Conservation (phyloP, 2,797 vertebrate species). For the Lutjanus campechanus region DNA sequence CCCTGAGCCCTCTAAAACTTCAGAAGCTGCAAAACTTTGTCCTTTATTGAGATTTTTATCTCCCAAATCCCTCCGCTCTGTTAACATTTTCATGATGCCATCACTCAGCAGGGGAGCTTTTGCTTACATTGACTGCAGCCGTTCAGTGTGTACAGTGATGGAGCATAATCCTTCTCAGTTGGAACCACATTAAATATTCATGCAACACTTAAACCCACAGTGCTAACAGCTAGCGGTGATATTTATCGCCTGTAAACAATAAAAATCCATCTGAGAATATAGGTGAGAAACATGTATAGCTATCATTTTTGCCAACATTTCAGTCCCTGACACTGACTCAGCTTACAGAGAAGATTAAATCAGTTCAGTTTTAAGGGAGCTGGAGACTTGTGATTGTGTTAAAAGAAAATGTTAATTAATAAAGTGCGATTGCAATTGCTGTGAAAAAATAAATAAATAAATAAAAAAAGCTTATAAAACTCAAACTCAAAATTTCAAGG, state of each 20-base stretch:
- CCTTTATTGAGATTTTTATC: not conserved
- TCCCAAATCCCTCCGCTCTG: not conserved
- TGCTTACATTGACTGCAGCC: not conserved
- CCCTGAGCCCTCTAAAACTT: no score
- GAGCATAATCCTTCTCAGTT: not conserved
- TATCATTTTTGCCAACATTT: not conserved
- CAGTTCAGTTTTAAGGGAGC: not conserved
- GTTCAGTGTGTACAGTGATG: not conserved
- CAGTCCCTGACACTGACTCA: not conserved
- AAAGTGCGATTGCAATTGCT: not conserved
- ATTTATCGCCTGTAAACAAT: slow-evolving; percentile 1
- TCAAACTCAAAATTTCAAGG: no score
- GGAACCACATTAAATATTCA: not conserved
- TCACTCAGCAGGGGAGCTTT: not conserved
- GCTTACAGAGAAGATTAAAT: not conserved
- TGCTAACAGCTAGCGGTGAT: not conserved
- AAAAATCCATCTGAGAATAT: not conserved
- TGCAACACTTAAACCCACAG: not conserved
- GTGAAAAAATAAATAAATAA: no score
- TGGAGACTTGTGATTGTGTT: not conserved
- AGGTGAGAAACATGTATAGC: not conserved
- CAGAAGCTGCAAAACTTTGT: not conserved
- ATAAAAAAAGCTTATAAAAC: no score
- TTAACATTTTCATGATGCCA: not conserved
- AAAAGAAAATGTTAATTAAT: not conserved